phyloP scores from a whole-genome alignment of 2,888 invertebrate species.

The Cloeon dipterum region DNA sequence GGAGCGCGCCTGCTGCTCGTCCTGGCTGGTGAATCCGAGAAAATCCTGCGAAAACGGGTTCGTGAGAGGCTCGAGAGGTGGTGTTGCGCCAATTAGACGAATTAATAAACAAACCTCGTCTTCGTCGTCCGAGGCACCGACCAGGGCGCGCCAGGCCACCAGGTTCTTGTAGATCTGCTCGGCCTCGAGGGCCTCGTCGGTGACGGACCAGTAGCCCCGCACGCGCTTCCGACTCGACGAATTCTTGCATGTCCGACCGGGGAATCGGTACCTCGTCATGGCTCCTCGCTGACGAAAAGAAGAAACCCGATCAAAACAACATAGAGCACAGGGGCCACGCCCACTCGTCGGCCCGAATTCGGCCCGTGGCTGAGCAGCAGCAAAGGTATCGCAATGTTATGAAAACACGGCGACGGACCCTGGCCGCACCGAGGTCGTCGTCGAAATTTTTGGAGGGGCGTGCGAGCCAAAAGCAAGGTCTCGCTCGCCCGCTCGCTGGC shows the following conservation, averaged over 20 bases:
- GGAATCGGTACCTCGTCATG: conserved; percentile 1
- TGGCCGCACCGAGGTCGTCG: too few species aligned
- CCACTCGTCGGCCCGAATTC: too few species aligned
- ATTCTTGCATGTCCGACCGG: background rate
- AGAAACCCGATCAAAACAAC: too few species aligned
- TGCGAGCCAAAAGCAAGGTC: too few species aligned
- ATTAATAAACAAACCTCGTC: background rate
- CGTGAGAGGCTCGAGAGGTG: too few species aligned
- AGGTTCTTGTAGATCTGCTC: background rate
- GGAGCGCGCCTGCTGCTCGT: background rate
- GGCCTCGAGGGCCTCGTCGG: background rate
- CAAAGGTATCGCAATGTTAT: too few species aligned
- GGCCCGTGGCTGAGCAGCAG: too few species aligned
- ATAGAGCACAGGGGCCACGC: too few species aligned
- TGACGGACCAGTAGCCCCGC: background rate
- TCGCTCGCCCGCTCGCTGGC: too few species aligned
- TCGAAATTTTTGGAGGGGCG: too few species aligned
- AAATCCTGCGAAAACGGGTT: background rate
- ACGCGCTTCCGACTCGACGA: background rate
- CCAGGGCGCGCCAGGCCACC: background rate
- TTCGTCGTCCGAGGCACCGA: conserved; percentile 1
- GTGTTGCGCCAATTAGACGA: too few species aligned
- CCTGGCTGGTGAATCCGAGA: background rate
- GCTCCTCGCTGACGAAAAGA: background rate
- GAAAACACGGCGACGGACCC: too few species aligned